Conservation (phyloP, 1,140 invertebrate species). For the Chlorops oryzae region DNA sequence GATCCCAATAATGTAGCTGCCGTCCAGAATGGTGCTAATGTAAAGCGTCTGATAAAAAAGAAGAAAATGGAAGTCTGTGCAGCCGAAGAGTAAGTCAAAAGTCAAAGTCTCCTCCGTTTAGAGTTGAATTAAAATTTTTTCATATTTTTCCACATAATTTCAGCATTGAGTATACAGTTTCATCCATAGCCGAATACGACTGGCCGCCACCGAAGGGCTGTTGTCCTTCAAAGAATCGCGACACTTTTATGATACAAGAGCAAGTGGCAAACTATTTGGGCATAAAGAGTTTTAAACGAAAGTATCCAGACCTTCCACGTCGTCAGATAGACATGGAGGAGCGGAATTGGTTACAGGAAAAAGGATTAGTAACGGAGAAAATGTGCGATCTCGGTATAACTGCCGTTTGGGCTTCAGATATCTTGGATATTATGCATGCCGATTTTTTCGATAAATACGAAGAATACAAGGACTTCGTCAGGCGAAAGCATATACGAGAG, state of each 20-base stretch:
- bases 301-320: conserved; percentile 84
- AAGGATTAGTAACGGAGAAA: conserved; percentile 79
- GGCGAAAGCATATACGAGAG: conserved; percentile 61
- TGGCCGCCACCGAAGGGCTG: conserved; percentile 69
- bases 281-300: conserved; percentile 91
- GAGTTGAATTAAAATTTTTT: neutral
- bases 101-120: neutral
- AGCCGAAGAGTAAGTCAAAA: conserved; percentile 52
- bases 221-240: conserved; percentile 57
- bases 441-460: conserved; percentile 95
- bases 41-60: conserved; percentile 56
- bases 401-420: conserved; percentile 82
- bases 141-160: conserved; percentile 2
- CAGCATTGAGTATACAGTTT: conserved; percentile 66
- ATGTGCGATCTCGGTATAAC: conserved; percentile 91
- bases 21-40: conserved; percentile 20
- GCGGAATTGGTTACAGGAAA: conserved; percentile 77
- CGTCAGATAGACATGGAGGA: conserved; percentile 83
- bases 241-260: conserved; percentile 82
- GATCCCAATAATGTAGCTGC: conserved; percentile 24
- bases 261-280: conserved; percentile 82
- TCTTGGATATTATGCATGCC: conserved; percentile 88
- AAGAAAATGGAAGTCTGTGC: conserved; percentile 71
- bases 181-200: conserved; percentile 88
- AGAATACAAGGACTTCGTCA: conserved; percentile 78